These are phyloP conservation scores for Myrmecobius fasciatus DNA, from an alignment of 2,113 vertebrate genomes.

Conservation along the genomic window DNA sequence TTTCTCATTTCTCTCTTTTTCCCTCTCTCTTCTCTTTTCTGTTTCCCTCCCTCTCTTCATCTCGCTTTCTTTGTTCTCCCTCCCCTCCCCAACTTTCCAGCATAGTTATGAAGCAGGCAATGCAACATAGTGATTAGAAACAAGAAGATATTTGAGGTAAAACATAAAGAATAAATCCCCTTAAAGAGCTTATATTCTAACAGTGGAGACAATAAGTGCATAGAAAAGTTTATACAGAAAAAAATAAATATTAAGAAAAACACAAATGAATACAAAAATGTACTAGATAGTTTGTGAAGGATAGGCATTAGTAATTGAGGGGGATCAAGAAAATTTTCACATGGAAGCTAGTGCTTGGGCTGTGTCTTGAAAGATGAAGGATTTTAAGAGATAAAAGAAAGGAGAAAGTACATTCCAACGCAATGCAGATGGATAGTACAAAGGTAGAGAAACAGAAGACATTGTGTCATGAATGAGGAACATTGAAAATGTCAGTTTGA, in stretches of 20 bases:
- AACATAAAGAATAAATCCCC: not conserved
- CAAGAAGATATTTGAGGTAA: not conserved
- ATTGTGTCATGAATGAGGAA: not conserved
- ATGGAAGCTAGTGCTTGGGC: not conserved
- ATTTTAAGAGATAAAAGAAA: not conserved
- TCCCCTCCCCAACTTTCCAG: not conserved
- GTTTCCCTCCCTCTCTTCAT: not conserved
- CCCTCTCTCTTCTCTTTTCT: no score
- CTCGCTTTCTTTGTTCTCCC: not conserved
- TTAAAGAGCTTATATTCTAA: not conserved
- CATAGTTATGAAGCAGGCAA: not conserved
- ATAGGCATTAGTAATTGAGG: not conserved
- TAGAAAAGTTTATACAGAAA: not conserved
- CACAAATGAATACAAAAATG: not conserved
- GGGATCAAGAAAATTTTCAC: not conserved
- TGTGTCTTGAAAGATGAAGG: not conserved
- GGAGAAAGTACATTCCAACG: not conserved
- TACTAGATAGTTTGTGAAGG: not conserved
- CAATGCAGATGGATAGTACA: not conserved
- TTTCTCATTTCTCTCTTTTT: not conserved
- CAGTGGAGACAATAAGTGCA: not conserved
- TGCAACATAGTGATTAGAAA: not conserved
- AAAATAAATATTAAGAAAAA: not conserved
- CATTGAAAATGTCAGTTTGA: not conserved
- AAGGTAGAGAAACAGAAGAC: not conserved